Evolutionary conservation across 35 echinoderm and acorn worm species (phyloP).

Genomic region (Amphiura filiformis): DNA sequence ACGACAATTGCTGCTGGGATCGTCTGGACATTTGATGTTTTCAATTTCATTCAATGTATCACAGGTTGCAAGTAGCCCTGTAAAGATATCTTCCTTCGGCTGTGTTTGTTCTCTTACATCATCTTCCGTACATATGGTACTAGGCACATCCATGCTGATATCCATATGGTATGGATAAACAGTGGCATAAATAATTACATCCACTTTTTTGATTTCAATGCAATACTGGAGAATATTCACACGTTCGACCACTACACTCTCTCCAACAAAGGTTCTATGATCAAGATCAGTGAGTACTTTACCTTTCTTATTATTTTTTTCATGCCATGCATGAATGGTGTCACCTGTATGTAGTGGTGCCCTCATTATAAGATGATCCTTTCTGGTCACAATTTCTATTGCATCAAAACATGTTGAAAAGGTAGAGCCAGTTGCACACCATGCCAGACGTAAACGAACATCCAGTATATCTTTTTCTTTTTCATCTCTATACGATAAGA

Average conservation of each 20-base stretch:
- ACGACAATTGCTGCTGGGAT: slow-evolving; percentile 8
- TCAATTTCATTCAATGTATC: slow-evolving; percentile 53
- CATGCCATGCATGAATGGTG: slow-evolving; percentile 47
- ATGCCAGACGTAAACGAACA: slow-evolving; percentile 46
- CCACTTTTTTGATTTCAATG: slow-evolving; percentile 29
- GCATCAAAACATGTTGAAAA: slow-evolving; percentile 69
- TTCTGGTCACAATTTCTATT: slow-evolving; percentile 28
- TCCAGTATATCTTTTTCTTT: too few relatives aligned
- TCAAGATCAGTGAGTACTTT: slow-evolving; percentile 29
- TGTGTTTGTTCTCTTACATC: too few relatives aligned
- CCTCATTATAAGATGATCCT: slow-evolving; percentile 26
- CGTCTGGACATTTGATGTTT: slow-evolving; percentile 26
- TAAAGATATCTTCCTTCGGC: too few relatives aligned
- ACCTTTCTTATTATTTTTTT: too few relatives aligned
- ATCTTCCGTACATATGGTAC: slow-evolving; percentile 33
- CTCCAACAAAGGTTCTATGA: slow-evolving; percentile 31
- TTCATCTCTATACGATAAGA: slow-evolving; percentile 19
- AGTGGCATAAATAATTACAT: slow-evolving; percentile 43
- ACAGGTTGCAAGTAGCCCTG: slow-evolving; percentile 60
- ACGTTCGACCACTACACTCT: slow-evolving; percentile 36
- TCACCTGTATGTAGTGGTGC: slow-evolving; percentile 26
- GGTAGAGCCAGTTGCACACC: slow-evolving; percentile 25
- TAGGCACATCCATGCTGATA: slow-evolving; percentile 30
- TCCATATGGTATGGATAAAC: slow-evolving; percentile 48
- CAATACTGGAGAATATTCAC: slow-evolving; percentile 49